phyloP scores from a whole-genome alignment of 1,140 invertebrate genomes.

The Drosophila subobscura region DNA sequence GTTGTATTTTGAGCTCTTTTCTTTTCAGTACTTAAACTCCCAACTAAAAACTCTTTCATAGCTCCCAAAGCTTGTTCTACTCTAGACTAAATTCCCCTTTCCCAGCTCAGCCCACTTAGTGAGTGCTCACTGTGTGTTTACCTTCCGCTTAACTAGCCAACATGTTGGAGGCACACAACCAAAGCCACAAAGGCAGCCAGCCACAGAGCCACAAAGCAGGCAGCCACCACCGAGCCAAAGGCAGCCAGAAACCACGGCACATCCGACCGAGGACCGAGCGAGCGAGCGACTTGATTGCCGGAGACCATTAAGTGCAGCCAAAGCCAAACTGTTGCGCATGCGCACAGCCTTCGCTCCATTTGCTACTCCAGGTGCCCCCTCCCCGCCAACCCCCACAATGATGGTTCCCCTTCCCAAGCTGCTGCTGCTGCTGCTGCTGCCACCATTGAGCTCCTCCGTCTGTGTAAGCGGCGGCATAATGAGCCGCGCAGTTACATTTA shows the following conservation, averaged over 20 bases:
- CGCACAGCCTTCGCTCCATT: conserved; percentile 58
- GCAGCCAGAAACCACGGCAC: no score
- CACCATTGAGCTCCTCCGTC: conserved; percentile 2
- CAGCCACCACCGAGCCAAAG: conserved; percentile 18
- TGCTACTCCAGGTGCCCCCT: conserved; percentile 23
- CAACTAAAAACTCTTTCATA: no score
- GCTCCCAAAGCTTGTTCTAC: no score
- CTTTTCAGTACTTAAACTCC: no score
- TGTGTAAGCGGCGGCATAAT: conserved; percentile 78
- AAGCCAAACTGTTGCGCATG: conserved; percentile 65
- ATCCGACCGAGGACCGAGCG: no score
- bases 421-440: not conserved
- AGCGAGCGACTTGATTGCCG: conserved; percentile 60
- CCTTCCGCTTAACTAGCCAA: conserved; percentile 65
- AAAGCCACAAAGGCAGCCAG: conserved; percentile 23
- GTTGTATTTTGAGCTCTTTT: no score
- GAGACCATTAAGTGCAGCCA: conserved; percentile 78
- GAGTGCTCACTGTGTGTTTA: conserved; percentile 36
- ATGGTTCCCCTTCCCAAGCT: not conserved
- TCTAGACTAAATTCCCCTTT: not conserved
- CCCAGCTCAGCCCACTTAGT: no score
- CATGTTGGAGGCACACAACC: conserved; percentile 56
- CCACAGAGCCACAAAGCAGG: conserved; percentile 27
- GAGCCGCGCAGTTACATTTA: conserved; percentile 82
- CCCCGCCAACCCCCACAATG: not conserved